phyloP scores from a whole-genome alignment of 1,140 invertebrate genomes.

The Mycetomoellerius zeteki region DNA sequence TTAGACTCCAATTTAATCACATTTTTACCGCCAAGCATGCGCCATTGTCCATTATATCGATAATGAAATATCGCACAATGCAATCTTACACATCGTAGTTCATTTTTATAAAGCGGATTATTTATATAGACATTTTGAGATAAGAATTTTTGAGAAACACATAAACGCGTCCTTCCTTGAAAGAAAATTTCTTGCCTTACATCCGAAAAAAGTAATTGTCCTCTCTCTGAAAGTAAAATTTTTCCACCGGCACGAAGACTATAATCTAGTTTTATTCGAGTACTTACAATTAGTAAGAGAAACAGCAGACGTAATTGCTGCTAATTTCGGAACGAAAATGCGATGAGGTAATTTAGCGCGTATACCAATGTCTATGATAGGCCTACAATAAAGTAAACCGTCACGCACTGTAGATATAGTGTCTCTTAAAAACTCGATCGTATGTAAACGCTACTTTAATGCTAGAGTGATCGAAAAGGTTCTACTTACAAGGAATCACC shows the following conservation, averaged over 20 bases:
- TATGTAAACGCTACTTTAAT: constrained; percentile 35
- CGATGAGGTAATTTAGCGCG: constrained; percentile 55
- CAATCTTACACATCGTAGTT: constrained; percentile 44
- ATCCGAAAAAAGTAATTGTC: constrained; percentile 52
- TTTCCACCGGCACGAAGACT: constrained; percentile 42
- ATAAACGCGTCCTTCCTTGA: constrained; percentile 46
- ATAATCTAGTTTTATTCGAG: constrained; percentile 52
- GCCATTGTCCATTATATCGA: constrained; percentile 11
- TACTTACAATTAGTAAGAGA: constrained; percentile 66
- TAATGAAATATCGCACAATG: constrained; percentile 19
- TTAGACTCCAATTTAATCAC: constrained; percentile 3
- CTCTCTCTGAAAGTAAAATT: constrained; percentile 67
- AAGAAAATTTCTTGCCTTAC: constrained; percentile 71
- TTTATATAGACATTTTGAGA: constrained; percentile 64
- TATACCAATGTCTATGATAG: constrained; percentile 45
- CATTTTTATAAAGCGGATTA: constrained; percentile 58
- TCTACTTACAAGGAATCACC: constrained; percentile 6
- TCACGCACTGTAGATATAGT: constrained; percentile 31
- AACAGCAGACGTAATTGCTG: constrained; percentile 34
- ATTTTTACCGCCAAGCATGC: constrained; percentile 39
- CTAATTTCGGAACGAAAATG: constrained; percentile 46
- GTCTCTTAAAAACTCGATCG: constrained; percentile 31
- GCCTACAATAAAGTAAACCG: constrained; percentile 35
- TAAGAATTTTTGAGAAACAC: constrained; percentile 66
- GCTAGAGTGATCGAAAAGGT: background rate